phyloP scores from a whole-genome alignment of 2,888 invertebrate species.

The Caenorhabditis virilis region DNA sequence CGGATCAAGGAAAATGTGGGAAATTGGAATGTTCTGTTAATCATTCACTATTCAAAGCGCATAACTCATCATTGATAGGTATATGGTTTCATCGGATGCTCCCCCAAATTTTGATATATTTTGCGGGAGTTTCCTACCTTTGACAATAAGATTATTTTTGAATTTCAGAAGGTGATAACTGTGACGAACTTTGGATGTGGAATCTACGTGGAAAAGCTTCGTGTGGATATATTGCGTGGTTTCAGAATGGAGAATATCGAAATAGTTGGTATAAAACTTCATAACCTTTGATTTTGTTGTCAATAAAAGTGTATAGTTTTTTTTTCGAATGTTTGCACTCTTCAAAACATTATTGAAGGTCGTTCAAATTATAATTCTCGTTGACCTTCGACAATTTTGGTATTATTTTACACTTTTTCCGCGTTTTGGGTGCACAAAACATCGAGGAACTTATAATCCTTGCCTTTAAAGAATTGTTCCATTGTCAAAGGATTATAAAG shows the following conservation, averaged over 20 bases:
- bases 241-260: constrained; percentile 33
- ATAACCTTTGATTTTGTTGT: constrained; percentile 5
- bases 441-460: no score
- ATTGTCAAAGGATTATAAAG: no score
- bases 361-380: not conserved
- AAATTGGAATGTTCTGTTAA: constrained; percentile 51
- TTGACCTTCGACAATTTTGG: no score
- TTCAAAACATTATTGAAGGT: not conserved
- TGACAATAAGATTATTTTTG: not conserved
- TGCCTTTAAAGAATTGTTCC: no score
- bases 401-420: no score
- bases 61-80: constrained; percentile 45
- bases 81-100: not conserved
- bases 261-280: constrained; percentile 52
- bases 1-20: constrained; percentile 44
- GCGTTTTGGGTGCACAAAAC: no score
- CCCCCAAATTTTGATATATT: not conserved
- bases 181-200: constrained; percentile 46
- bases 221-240: constrained; percentile 52
- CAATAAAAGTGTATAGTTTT: not conserved
- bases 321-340: not conserved
- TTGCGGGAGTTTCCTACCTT: not conserved
- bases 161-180: constrained; percentile 44
- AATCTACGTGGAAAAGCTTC: constrained; percentile 46
- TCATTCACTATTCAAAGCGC: constrained; percentile 39